Base-by-base conservation (phyloP, 2,797 vertebrate species). In the Dallia pectoralis region DNA sequence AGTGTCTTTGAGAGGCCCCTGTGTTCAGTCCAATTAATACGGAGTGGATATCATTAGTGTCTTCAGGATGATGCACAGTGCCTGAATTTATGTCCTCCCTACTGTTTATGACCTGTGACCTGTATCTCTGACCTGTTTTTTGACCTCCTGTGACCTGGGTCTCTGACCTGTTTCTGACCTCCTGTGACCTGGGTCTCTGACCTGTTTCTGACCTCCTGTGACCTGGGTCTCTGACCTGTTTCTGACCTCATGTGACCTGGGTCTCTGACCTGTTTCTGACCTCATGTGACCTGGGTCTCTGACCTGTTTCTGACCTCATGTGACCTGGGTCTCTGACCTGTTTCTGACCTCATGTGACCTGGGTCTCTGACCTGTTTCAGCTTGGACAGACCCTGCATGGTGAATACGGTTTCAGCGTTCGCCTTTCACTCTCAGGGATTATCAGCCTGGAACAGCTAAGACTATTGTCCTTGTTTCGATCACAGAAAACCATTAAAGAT, bases 381-480 rank as follows among this genome's bases (percentile, higher is more conserved):
- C 64, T 40, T 40, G n/a, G 16, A 44, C n/a, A 66, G 33, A 66
- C 32, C 64, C 33, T 0, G 4, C 5, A 64, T 12, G 29, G 40
- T 48, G 64, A 47, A 19, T n/a, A 44, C 9, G 2, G 6, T 72
- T 64, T 44, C 40, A 49, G 5, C 40, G 18, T 64, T 15, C 8
- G 30, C 30, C 25, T 59, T 29, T 16, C 4, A 29, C 29, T 33
- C 29, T 6, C 18, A 32, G 32, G 30, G 27, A 16, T 65, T 44
- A 22, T 67, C 32, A 12, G 12, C 36, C 12, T 15, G 33, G 40
- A 48, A 48, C 22, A 40, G 48, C 40, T 47, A 5, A 25, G 66
- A 9, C 33, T 16, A 25, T 44, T 44, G 65, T 67, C 36, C n/a
- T 40, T 67, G 65, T 67, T 22, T 67, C 30, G n/a, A 44, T 67